phyloP scores from a whole-genome alignment of 2,888 invertebrate species.

The Noctua janthe region DNA sequence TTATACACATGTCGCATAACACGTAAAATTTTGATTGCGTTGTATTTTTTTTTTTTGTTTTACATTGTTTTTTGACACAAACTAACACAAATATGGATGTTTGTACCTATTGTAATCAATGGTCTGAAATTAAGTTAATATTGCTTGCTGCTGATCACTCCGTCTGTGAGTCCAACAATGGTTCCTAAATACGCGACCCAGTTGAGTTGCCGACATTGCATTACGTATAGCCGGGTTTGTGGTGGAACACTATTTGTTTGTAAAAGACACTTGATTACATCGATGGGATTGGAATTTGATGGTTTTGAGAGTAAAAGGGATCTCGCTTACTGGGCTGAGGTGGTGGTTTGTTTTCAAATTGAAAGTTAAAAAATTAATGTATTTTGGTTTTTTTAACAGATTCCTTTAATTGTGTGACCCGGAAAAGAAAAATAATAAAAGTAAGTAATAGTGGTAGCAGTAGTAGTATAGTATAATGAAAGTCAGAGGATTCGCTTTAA shows the following conservation, averaged over 20 bases:
- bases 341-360: neutral
- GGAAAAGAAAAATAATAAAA: too few species aligned
- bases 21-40: too few species aligned
- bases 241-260: slow-evolving; percentile 24
- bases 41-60: too few species aligned
- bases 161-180: neutral
- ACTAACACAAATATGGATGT: neutral
- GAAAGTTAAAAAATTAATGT: neutral
- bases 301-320: neutral
- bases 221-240: slow-evolving; percentile 6
- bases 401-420: too few species aligned
- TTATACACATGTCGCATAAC: too few species aligned
- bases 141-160: neutral
- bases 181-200: slow-evolving; percentile 9
- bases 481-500: too few species aligned
- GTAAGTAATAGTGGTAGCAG: too few species aligned
- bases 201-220: slow-evolving; percentile 11
- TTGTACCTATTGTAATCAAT: neutral
- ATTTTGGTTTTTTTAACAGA: too few species aligned
- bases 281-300: neutral
- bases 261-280: slow-evolving; percentile 3
- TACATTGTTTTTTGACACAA: neutral
- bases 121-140: neutral
- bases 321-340: neutral
- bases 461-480: too few species aligned